A percentile compares a stretch with the other conserved stretches of the same genome.
Conservation (phyloP, 1,140 invertebrate genomes). For the Drosophila bocqueti region DNA sequence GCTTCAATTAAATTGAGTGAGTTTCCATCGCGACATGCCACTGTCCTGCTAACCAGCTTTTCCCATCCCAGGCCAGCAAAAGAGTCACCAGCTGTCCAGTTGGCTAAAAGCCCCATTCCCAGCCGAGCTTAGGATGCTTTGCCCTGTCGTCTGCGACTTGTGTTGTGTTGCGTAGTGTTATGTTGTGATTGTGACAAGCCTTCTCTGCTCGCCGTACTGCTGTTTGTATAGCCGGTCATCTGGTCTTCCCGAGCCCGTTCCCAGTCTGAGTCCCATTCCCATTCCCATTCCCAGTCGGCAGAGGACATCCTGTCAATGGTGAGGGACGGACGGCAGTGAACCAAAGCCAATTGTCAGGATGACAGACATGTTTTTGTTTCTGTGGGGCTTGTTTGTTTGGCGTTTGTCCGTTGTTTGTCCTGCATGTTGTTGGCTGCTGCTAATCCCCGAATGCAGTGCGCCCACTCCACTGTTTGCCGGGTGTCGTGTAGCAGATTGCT, state of each 20-base stretch:
- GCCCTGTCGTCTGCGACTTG: conserved; percentile 73
- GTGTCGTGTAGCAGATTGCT: conserved; percentile 73
- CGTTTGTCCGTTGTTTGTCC: conserved; percentile 38
- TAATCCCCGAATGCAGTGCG: conserved; percentile 62
- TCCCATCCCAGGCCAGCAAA: conserved; percentile 7
- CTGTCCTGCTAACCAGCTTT: conserved; percentile 30
- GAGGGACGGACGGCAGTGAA: conserved; percentile 26
- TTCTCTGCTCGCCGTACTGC: conserved; percentile 15
- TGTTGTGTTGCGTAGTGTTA: conserved; percentile 27
- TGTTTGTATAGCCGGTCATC: conserved; percentile 58
- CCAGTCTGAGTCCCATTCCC: neutral
- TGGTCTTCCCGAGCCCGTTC: conserved; percentile 7
- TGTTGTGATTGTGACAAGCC: conserved; percentile 72
- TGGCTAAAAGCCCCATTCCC: conserved; percentile 39
- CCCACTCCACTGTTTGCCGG: conserved; percentile 8
- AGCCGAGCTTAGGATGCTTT: conserved; percentile 27
- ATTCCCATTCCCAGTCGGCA: neutral
- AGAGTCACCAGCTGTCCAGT: conserved; percentile 41
- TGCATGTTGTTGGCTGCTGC: conserved; percentile 46
- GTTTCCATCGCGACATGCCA: conserved; percentile 25
- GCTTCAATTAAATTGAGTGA: conserved; percentile 63
- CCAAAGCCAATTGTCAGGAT: conserved; percentile 77
- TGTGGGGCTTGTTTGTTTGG: conserved; percentile 57
- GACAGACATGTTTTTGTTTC: conserved; percentile 68
- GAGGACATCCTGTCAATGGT: conserved; percentile 36